phyloP scores from a whole-genome alignment of 1,140 invertebrate species.

The Bombus huntii region DNA sequence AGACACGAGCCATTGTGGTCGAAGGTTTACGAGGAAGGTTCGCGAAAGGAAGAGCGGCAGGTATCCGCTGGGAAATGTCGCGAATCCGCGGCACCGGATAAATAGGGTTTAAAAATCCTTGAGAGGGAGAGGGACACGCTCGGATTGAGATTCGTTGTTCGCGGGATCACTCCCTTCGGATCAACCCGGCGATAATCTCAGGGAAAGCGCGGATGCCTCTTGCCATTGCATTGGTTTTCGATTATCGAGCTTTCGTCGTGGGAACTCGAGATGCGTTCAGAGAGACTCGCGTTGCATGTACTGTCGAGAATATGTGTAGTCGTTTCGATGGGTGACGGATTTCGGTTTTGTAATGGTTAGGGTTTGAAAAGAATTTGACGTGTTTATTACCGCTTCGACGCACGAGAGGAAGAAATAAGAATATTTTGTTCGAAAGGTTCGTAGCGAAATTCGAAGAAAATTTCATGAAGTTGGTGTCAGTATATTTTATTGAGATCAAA shows the following conservation, averaged over 20 bases:
- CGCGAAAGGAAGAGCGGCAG: background rate
- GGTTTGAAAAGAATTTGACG: too few species aligned
- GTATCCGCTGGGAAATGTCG: slow-evolving; percentile 21
- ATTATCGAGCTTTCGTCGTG: slow-evolving; percentile 23
- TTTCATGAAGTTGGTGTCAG: too few species aligned
- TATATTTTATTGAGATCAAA: too few species aligned
- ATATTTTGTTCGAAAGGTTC: too few species aligned
- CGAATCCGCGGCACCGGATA: background rate
- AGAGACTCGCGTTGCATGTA: too few species aligned
- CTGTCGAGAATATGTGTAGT: background rate
- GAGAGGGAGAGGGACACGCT: background rate
- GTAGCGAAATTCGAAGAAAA: too few species aligned
- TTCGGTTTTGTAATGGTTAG: too few species aligned
- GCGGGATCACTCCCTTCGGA: slow-evolving; percentile 1
- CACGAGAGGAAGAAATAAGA: too few species aligned
- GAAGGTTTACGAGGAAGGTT: too few species aligned
- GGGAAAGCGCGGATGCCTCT: background rate
- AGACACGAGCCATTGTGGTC: slow-evolving; percentile 10
- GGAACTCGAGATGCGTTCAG: background rate
- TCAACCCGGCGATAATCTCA: slow-evolving; percentile 5
- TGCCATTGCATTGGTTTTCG: background rate
- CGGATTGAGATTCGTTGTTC: slow-evolving; percentile 28
- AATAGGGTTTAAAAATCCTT: background rate
- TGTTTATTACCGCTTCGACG: too few species aligned
- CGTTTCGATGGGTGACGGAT: background rate